Evolutionary conservation across 2,113 vertebrate genomes (phyloP).

Genomic region (Chitala chitala): DNA sequence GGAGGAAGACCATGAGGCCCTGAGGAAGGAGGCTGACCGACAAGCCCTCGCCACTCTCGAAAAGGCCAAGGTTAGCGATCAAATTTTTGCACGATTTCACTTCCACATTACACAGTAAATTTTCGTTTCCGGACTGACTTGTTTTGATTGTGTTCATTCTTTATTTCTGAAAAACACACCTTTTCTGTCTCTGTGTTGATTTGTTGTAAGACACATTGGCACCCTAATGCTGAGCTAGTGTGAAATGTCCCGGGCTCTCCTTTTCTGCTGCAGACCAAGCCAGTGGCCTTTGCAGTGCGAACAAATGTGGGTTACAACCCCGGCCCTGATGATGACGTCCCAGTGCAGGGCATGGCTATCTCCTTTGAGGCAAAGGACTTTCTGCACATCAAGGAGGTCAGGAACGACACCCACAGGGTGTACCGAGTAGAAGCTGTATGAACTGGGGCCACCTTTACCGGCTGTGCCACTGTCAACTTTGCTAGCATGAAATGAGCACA

Average conservation of each 20-base stretch:
- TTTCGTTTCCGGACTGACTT: not conserved
- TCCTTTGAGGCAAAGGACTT: conserved; percentile 97
- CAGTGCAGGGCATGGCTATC: conserved; percentile 93
- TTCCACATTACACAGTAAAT: not conserved
- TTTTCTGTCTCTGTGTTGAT: not conserved
- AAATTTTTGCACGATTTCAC: not conserved
- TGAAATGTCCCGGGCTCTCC: not conserved
- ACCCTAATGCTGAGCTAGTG: too few species aligned
- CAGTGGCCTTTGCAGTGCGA: conserved; percentile 90
- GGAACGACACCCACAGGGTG: conserved; percentile 12
- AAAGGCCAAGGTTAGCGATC: conserved; percentile 85
- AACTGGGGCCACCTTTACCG: too few species aligned
- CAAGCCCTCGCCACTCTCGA: conserved; percentile 93
- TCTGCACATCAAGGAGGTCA: conserved; percentile 96
- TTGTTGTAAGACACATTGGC: not conserved
- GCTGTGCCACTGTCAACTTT: too few species aligned
- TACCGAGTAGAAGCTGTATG: too few species aligned
- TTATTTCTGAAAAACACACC: not conserved
- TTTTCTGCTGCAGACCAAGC: conserved; percentile 75
- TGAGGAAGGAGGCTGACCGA: conserved; percentile 89
- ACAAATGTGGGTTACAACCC: conserved; percentile 95
- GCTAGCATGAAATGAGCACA: too few species aligned
- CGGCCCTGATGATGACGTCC: conserved; percentile 80
- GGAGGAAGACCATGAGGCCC: conserved; percentile 91
- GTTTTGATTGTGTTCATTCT: not conserved